Evolutionary conservation across 2,888 invertebrate species (phyloP).

Genomic region (Norana najaformis): DNA sequence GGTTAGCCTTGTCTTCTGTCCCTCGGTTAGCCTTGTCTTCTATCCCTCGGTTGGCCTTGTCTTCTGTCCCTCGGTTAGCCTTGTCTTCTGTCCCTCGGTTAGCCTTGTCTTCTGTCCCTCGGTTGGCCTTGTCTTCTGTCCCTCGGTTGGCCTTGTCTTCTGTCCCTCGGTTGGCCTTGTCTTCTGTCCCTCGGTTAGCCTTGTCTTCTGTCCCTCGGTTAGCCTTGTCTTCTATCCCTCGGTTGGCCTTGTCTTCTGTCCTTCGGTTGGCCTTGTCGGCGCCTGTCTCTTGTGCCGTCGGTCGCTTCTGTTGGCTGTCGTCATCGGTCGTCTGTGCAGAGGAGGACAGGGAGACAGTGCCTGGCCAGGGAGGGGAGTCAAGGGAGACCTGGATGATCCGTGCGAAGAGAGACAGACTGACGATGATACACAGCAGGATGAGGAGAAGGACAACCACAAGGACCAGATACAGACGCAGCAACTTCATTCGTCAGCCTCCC

Average conservation of each 20-base stretch:
- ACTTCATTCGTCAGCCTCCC: neutral
- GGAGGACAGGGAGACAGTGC: neutral
- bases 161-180: neutral
- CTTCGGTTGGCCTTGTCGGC: neutral
- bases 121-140: neutral
- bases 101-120: neutral
- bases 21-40: neutral
- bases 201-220: neutral
- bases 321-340: neutral
- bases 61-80: neutral
- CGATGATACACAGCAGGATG: slow-evolving; percentile 21
- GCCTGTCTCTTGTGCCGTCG: neutral
- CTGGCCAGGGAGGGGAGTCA: neutral
- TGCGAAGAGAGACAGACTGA: neutral
- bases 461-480: neutral
- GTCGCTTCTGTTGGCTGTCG: neutral
- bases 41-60: neutral
- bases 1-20: neutral
- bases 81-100: neutral
- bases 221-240: neutral
- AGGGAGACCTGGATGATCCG: neutral
- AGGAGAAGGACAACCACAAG: slow-evolving; percentile 13
- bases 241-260: too few species aligned
- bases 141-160: neutral
- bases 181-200: neutral